A percentile compares a stretch with the other conserved stretches of the same genome.
phyloP scores from a whole-genome alignment of 2,113 vertebrate genomes.

The Rhinopomastus cyanomelas region DNA sequence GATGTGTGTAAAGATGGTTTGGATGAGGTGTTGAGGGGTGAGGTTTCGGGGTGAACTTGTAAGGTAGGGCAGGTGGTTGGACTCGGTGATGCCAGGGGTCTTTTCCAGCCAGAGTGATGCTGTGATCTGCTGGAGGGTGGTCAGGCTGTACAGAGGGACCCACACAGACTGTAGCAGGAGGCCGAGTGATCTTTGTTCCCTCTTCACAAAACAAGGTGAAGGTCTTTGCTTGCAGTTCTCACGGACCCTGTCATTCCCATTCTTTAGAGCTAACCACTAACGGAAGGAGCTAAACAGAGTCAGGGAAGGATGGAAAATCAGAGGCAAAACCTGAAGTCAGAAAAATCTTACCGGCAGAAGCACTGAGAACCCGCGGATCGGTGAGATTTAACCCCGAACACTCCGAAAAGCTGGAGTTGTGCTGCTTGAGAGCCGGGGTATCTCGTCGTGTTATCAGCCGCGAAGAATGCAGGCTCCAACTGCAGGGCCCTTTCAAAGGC shows the following conservation, averaged over 20 bases:
- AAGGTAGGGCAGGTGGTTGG: too few species aligned
- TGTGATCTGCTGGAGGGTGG: too few species aligned
- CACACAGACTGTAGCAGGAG: too few species aligned
- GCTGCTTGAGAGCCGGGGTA: constrained; percentile 50
- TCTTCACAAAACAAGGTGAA: background rate
- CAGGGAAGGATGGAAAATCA: background rate
- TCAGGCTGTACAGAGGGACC: too few species aligned
- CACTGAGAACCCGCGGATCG: background rate
- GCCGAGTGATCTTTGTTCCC: background rate
- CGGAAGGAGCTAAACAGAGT: background rate
- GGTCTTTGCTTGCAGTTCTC: background rate
- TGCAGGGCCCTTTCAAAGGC: constrained; percentile 60
- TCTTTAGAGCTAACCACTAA: background rate
- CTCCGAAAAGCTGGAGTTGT: background rate
- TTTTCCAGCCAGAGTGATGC: too few species aligned
- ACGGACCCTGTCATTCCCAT: background rate
- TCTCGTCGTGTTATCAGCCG: constrained; percentile 48
- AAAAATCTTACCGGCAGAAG: background rate
- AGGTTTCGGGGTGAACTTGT: too few species aligned
- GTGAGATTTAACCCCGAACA: background rate
- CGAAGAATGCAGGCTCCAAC: constrained; percentile 65
- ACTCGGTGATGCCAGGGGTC: too few species aligned
- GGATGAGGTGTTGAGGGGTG: too few species aligned
- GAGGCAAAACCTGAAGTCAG: background rate
- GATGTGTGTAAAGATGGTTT: too few species aligned